Evolutionary conservation across 2,888 invertebrate species (phyloP), one percentile per base, ranked within the genome.

Genomic region (Germaria angustata): DNA sequence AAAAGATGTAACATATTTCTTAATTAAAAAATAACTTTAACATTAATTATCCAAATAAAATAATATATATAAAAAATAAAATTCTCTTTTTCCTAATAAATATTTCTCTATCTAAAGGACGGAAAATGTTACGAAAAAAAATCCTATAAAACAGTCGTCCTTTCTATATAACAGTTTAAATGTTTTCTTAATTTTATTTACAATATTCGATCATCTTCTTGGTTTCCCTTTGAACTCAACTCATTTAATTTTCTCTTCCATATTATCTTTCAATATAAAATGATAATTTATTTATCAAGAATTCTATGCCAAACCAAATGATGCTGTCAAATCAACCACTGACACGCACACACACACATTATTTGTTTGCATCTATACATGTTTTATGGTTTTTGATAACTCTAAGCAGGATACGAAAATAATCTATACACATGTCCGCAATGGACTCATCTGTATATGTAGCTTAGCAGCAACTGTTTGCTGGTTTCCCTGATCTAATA

Each of bases 351-450:
- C 8, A 36, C 22, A 13, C 22, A 39, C 11, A 8, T 4, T 46
- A 20, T 20, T n/a, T 28, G 15, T 36, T n/a, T 17, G 17, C 6
- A 13, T 13, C 20, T 22, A 22, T 46, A 9, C n/a, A 6, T 15
- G 5, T 24, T 49, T 55, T 4, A 32, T 22, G 55, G 13, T 44
- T 13, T 17, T 41, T 32, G 20, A 36, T 69, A 4, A 36, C 63
- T 17, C 32, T 49, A n/a, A 65, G 32, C 28, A 71, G 53, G 36
- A 71, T 55, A 78, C 28, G 5, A 55, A 39, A 34, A 46, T 78
- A 55, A 71, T 71, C 15, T 69, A 53, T 63, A 63, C 17, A 69
- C 11, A 61, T 69, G 61, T 69, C 39, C 61, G 49, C 41, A 68
- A 59, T 66, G 28, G 46, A 57, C 22, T 59, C 15, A 71, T 78